Base-by-base conservation (phyloP, 2,797 vertebrate genomes). In the Centropyge bicolor region DNA sequence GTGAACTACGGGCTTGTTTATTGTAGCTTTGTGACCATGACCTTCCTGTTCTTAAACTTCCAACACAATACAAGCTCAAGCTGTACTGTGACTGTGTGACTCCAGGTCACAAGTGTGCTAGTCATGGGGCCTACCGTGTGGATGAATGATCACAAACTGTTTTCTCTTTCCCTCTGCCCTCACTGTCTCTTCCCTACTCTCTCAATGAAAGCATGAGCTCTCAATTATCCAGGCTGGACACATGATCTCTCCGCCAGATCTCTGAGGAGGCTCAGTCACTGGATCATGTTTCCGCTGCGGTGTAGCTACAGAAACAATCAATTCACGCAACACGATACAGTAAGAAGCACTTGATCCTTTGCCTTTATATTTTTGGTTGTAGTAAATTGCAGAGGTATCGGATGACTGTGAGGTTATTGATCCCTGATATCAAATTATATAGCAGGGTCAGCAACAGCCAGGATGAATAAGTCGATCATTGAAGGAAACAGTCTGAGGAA, bases 201-300 rank as follows among this genome's bases (percentile, higher is more conserved):
- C 68, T 87, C 70, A 78, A 40, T 85, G 72, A 85, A 72, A 89
- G 68, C 87, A 80, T 70, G 70, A 89, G 86, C 76, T 90, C 84
- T 91, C 85, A 74, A 88, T 92, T 92, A 92, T 78, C 86, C 57
- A 46, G 43, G 38, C 62, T 43, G 27, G 85, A 85, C 88, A 91
- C 83, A 78, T 87, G 90, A 90, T 89, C 88, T 76, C 20, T 43
- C 60, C 46, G 72, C 41, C 40, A 57, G 75, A 57, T 86, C 81
- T 80, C 55, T 36, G 82, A 59, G 78, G 77, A 78, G 82, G 63
- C 31, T 76, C 78, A 60, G 73, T 68, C 41, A 63, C 79, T 79
- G 84, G 17, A 72, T 92, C 46, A 27, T 35, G 64, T 90, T 91
- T 70, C 82, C 48, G 24, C 24, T 13, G 70, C 38, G 22, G 41